Evolutionary conservation across 2,113 vertebrate genomes (phyloP).

Genomic region (Tonatia bakeri): DNA sequence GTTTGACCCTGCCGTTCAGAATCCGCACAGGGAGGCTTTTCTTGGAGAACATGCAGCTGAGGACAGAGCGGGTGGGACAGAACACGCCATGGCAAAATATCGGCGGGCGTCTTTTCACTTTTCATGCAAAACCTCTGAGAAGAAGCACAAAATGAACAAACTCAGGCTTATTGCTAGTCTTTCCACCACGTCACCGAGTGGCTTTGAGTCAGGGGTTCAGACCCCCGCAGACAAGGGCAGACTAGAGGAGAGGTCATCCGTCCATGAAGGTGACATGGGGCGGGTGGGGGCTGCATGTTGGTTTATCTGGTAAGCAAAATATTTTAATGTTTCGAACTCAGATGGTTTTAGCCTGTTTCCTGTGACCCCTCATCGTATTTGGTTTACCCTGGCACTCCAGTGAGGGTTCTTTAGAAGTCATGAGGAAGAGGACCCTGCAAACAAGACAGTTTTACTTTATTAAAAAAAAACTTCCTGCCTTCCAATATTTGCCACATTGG

Average conservation of each 20-base stretch:
- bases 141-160: not conserved
- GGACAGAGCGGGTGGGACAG: not conserved
- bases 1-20: not conserved
- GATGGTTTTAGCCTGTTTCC: not conserved
- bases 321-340: not conserved
- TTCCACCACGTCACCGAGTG: not conserved
- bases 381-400: not conserved
- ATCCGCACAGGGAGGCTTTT: not conserved
- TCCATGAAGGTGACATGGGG: not conserved
- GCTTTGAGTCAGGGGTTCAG: not conserved
- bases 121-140: not conserved
- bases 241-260: not conserved
- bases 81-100: not conserved
- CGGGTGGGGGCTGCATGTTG: not conserved
- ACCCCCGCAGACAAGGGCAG: fast-evolving
- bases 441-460: not conserved
- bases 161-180: not conserved
- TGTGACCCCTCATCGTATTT: fast-evolving
- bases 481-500: fast-evolving
- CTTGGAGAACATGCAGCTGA: not conserved
- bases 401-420: fast-evolving
- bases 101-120: not conserved
- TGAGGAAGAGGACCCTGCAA: fast-evolving
- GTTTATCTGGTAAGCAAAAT: not conserved
- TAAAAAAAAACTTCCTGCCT: no score